phyloP scores from a whole-genome alignment of 2,113 vertebrate genomes.

The Phalacrocorax pelagicus region DNA sequence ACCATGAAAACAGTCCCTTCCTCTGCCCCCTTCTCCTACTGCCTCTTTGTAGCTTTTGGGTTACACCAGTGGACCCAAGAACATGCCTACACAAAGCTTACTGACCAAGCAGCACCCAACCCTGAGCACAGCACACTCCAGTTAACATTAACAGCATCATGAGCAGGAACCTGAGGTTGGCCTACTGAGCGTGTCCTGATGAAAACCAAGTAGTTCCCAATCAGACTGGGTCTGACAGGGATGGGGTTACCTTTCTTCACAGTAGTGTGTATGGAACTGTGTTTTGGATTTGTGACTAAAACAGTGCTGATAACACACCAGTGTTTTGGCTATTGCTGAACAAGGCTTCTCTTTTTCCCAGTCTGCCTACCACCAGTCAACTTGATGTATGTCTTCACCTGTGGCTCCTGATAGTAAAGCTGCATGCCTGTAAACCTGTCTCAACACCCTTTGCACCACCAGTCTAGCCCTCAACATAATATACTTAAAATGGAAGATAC shows the following conservation, averaged over 20 bases:
- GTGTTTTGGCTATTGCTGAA: background rate
- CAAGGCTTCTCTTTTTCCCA: background rate
- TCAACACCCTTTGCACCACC: background rate
- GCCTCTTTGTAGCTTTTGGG: background rate
- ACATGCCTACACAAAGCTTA: background rate
- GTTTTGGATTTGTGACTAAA: background rate
- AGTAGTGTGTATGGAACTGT: background rate
- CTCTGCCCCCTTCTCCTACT: background rate
- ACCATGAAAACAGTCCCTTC: background rate
- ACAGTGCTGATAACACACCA: background rate
- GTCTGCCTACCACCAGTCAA: background rate
- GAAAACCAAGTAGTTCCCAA: fast-evolving
- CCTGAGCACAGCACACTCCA: background rate
- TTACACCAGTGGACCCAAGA: background rate
- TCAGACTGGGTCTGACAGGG: background rate
- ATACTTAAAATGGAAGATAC: background rate
- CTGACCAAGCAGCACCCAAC: fast-evolving
- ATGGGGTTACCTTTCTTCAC: background rate
- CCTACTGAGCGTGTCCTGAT: background rate
- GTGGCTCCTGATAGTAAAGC: background rate
- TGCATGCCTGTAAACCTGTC: background rate
- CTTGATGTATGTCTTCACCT: background rate
- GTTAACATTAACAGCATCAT: fast-evolving
- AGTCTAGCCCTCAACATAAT: background rate
- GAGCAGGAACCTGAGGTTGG: background rate